Conservation (phyloP, 2,113 vertebrate genomes). For the Caranx melampygus region DNA sequence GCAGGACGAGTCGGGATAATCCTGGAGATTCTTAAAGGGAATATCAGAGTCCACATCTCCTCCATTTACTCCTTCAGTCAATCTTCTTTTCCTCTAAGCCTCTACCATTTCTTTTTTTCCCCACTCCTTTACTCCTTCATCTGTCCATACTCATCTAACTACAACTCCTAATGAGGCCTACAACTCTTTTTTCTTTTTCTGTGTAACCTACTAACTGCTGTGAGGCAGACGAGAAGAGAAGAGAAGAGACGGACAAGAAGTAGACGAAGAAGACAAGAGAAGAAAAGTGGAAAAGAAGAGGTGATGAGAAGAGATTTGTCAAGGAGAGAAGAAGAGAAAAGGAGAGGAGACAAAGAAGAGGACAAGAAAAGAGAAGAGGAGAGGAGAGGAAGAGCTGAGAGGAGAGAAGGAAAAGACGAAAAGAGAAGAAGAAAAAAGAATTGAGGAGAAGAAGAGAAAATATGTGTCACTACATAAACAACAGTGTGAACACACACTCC, state of each 20-base stretch:
- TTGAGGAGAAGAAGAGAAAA: background rate
- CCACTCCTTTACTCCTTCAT: slow-evolving; percentile 19
- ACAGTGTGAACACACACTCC: slow-evolving; percentile 14
- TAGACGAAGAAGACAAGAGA: too few relatives aligned
- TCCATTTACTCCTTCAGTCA: slow-evolving; percentile 30
- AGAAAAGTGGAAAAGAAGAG: too few relatives aligned
- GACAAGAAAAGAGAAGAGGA: background rate
- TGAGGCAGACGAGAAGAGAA: background rate
- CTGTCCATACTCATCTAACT: slow-evolving; percentile 5
- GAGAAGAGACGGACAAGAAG: too few relatives aligned
- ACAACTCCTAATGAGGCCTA: background rate
- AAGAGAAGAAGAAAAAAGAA: too few relatives aligned
- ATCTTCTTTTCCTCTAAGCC: slow-evolving; percentile 20
- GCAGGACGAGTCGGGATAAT: slow-evolving; percentile 40
- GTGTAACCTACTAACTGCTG: slow-evolving; percentile 12
- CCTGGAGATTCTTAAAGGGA: slow-evolving; percentile 30
- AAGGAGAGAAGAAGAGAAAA: too few relatives aligned
- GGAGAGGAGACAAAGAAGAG: background rate
- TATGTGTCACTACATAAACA: slow-evolving; percentile 7
- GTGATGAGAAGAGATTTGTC: too few relatives aligned
- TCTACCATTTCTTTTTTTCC: background rate
- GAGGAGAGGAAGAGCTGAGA: too few relatives aligned
- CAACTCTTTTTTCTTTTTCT: background rate
- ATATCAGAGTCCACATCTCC: slow-evolving; percentile 12
- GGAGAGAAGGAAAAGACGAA: too few relatives aligned